Percentiles rank a stretch among this genome's conserved stretches.
phyloP scores from a whole-genome alignment of 2,797 vertebrate genomes.

The Otolemur crassicaudatus region DNA sequence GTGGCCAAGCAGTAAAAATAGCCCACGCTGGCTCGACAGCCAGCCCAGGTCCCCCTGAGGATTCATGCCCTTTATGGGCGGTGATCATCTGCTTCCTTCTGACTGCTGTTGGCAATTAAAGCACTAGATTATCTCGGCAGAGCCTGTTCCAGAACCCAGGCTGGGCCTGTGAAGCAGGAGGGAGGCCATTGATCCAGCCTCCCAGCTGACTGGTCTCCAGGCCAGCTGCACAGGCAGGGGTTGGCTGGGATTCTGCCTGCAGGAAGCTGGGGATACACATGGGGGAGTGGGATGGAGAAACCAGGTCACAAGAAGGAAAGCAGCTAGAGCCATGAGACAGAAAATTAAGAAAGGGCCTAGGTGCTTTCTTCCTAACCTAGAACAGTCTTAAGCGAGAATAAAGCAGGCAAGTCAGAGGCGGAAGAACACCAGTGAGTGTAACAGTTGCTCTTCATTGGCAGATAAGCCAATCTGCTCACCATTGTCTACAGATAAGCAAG shows the following conservation, averaged over 20 bases:
- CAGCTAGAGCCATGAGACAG: background rate
- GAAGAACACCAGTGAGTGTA: background rate
- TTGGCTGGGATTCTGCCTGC: background rate
- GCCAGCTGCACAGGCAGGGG: background rate
- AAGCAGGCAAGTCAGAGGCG: background rate
- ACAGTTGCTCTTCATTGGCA: background rate
- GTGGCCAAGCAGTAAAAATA: conserved; percentile 82
- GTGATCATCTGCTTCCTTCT: conserved; percentile 71
- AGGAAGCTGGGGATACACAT: too few species aligned
- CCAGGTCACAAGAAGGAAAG: background rate
- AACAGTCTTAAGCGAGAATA: background rate
- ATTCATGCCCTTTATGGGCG: conserved; percentile 65
- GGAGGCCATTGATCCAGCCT: background rate
- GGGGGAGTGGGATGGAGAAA: background rate
- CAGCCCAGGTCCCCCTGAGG: conserved; percentile 54
- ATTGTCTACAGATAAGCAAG: accelerated
- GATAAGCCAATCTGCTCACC: background rate
- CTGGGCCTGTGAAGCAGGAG: background rate
- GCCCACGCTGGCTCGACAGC: conserved; percentile 57
- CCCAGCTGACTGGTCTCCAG: background rate
- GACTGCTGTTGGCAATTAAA: conserved; percentile 72
- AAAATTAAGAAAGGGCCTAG: background rate
- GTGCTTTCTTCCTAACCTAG: background rate
- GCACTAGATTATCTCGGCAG: conserved; percentile 4
- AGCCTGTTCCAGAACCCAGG: background rate